Base-by-base conservation (phyloP, 2,888 invertebrate species). In the Cordilura impudica region DNA sequence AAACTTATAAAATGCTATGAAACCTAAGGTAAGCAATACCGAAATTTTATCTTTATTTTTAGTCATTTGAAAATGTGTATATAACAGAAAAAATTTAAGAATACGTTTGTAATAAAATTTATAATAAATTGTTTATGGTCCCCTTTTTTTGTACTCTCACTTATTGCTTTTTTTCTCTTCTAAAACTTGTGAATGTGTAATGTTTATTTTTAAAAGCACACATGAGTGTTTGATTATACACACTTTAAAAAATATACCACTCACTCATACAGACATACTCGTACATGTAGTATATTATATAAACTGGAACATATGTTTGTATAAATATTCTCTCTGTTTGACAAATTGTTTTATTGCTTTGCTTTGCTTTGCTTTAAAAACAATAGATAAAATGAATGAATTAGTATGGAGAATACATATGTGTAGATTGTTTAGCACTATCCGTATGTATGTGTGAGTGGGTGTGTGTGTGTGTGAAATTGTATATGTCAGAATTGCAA, bases 321-420 rank as follows among this genome's bases (percentile, higher is more conserved):
- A 31, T 23, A 21, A 45, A 56, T 39, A 61, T 14, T 14, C 29
- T 69, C 8, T 31, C 39, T 69, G 69, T 54, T 49, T 63, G 63
- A 56, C 69, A 75, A 75, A 69, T 75, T 69, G 69, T 69, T 75
- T 75, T 69, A 69, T 75, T 69, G 69, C 75, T 56, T 56, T 56
- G 56, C 56, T 56, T 56, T 56, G n/a, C n/a, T 60, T 60, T 60
- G 58, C 21, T 60, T 70, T 49, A 8, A 49, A 56, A 61, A 61
- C 53, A 67, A 47, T 53, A 47, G 56, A 73, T 49, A 39, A 43
- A 60, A 39, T 23, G 23, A 16, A 53, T 72, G 54, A 67, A 54
- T 66, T 60, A 66, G 58, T 54, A 31, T 31, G 14, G 6, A 45
- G 23, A 31, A 31, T 51, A 56, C 51, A 31, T 19, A 51, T 8